Conservation (phyloP, 2,888 invertebrate genomes). For the Pollenia griseotomentosa region DNA sequence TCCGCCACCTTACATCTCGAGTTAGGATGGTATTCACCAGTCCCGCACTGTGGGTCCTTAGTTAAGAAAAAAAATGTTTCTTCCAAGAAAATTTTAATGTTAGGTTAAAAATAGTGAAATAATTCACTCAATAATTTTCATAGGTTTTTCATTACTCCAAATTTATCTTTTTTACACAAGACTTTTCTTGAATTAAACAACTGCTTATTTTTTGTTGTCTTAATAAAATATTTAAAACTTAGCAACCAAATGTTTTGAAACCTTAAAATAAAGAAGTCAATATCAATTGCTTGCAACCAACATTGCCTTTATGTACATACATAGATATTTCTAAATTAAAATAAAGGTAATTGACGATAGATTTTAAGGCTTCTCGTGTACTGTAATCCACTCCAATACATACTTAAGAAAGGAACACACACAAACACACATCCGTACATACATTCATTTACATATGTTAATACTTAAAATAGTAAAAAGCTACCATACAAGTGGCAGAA, state of each 20-base stretch:
- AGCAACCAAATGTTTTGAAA: slow-evolving; percentile 55
- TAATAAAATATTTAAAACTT: slow-evolving; percentile 32
- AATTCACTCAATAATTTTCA: too few species aligned
- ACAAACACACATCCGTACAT: not conserved
- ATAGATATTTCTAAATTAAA: too few species aligned
- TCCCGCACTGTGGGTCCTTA: too few species aligned
- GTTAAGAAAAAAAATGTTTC: too few species aligned
- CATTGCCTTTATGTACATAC: not conserved
- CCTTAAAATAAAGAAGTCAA: slow-evolving; percentile 3
- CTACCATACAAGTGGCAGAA: too few species aligned
- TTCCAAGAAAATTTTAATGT: too few species aligned
- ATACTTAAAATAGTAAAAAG: not conserved
- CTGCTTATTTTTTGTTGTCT: slow-evolving; percentile 14
- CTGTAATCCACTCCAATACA: too few species aligned
- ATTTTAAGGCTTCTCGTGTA: slow-evolving; percentile 22
- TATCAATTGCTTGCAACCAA: slow-evolving; percentile 22
- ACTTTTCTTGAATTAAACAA: not conserved
- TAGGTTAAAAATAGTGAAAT: too few species aligned
- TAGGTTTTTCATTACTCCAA: too few species aligned
- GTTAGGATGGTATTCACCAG: too few species aligned
- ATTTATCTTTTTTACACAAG: too few species aligned
- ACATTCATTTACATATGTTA: not conserved
- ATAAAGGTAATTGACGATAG: slow-evolving; percentile 15
- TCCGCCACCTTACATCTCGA: too few species aligned
- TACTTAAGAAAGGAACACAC: not conserved